Evolutionary conservation across 2,797 vertebrate genomes (phyloP).

Genomic region (Mus minutoides): DNA sequence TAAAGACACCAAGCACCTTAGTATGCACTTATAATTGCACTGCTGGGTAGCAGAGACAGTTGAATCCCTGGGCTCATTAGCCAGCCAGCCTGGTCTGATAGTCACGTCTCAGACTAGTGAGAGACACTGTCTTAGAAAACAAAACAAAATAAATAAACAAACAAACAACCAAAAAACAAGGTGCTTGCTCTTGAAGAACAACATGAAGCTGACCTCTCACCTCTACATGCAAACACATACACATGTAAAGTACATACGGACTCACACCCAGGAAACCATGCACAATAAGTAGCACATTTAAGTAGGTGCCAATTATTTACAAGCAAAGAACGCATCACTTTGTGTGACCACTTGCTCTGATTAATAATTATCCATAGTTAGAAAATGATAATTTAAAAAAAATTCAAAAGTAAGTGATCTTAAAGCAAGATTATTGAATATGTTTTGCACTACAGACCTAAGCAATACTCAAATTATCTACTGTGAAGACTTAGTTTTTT

Average conservation of each 20-base stretch:
- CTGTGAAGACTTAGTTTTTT: not conserved
- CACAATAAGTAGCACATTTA: not conserved
- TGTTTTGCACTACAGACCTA: not conserved
- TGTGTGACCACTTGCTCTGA: not conserved
- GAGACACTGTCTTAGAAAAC: not conserved
- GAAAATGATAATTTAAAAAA: not conserved
- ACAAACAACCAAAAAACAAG: not conserved
- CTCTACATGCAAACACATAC: too few relatives aligned
- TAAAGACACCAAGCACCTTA: not conserved
- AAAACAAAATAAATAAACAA: not conserved
- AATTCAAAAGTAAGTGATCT: not conserved
- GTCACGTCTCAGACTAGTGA: not conserved
- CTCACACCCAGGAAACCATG: not conserved
- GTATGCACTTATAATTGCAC: not conserved
- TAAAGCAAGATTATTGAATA: not conserved
- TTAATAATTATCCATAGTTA: constrained; percentile 21
- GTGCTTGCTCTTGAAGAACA: not conserved
- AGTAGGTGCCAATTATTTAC: constrained; percentile 19
- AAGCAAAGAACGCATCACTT: constrained; percentile 26
- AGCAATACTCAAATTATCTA: not conserved
- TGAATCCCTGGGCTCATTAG: not conserved
- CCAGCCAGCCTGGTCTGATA: not conserved
- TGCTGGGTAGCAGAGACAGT: not conserved
- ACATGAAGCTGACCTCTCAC: not conserved
- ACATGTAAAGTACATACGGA: not conserved